A percentile compares a stretch with the other conserved stretches of the same genome.
Evolutionary conservation across 2,797 vertebrate genomes (phyloP).

Genomic region (Leucoraja ocellata): DNA sequence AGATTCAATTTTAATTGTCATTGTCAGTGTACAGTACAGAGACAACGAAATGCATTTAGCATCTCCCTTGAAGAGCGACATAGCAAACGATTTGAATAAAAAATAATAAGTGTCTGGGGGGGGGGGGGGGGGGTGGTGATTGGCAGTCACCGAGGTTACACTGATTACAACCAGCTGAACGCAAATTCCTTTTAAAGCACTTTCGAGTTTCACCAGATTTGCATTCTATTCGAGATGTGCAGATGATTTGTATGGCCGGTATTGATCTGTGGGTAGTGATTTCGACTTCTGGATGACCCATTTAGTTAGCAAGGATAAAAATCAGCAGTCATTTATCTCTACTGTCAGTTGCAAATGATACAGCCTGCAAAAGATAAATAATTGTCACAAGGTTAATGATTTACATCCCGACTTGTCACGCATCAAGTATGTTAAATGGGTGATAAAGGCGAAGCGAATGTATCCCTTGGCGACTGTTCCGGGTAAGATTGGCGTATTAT

Average conservation of each 20-base stretch:
- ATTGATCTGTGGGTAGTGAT: not conserved
- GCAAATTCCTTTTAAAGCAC: not conserved
- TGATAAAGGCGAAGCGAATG: not conserved
- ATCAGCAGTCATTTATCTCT: not conserved
- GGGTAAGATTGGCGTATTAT: too few relatives aligned
- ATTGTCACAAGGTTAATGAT: slow-evolving; percentile 27
- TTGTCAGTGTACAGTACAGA: too few relatives aligned
- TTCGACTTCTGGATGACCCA: not conserved
- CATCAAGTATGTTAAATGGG: not conserved
- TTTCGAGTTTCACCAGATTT: not conserved
- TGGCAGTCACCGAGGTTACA: too few relatives aligned
- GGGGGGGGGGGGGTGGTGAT: too few relatives aligned
- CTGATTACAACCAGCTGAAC: not conserved
- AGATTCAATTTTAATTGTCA: too few relatives aligned
- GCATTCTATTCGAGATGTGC: not conserved
- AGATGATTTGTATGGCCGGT: not conserved
- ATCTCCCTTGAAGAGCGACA: too few relatives aligned
- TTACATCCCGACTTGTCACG: not conserved
- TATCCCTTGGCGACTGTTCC: not conserved
- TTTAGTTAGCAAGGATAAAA: not conserved
- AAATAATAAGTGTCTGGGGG: too few relatives aligned
- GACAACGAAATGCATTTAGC: too few relatives aligned
- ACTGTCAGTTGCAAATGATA: not conserved
- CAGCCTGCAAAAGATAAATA: not conserved
- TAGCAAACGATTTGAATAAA: too few relatives aligned